Conservation (phyloP, 2,113 vertebrate genomes). For the Monarcha castaneiventris region DNA sequence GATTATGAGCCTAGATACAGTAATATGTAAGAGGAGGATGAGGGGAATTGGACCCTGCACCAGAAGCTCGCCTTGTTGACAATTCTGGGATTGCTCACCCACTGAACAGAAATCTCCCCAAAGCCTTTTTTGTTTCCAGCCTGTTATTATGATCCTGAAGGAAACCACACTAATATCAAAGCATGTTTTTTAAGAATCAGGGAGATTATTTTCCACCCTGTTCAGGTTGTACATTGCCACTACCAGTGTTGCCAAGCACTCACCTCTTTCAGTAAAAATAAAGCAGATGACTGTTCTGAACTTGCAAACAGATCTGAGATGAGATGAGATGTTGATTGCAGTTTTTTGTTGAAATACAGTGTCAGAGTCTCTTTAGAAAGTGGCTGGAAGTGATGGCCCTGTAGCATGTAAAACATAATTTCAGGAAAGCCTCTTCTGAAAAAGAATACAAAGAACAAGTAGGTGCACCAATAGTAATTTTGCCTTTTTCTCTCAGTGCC, state of each 20-base stretch:
- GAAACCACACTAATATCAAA: not conserved
- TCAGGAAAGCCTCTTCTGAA: not conserved
- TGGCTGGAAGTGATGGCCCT: not conserved
- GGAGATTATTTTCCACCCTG: not conserved
- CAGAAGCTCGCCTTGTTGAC: not conserved
- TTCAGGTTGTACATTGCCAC: not conserved
- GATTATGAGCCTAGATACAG: not conserved
- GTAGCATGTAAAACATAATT: not conserved
- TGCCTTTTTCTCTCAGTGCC: not conserved
- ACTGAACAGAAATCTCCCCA: not conserved
- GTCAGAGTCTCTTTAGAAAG: not conserved
- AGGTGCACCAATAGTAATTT: not conserved
- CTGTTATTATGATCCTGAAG: not conserved
- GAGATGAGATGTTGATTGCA: accelerated
- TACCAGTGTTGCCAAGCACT: not conserved
- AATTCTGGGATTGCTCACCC: not conserved
- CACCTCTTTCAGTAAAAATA: not conserved
- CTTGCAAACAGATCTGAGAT: not conserved
- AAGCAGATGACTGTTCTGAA: not conserved
- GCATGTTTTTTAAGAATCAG: not conserved
- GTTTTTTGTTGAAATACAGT: not conserved
- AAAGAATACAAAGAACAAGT: not conserved
- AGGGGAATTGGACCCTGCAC: not conserved
- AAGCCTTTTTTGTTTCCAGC: not conserved
- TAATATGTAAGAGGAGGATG: not conserved